Evolutionary conservation across 2,113 vertebrate species (phyloP).

Genomic region (Grus americana): DNA sequence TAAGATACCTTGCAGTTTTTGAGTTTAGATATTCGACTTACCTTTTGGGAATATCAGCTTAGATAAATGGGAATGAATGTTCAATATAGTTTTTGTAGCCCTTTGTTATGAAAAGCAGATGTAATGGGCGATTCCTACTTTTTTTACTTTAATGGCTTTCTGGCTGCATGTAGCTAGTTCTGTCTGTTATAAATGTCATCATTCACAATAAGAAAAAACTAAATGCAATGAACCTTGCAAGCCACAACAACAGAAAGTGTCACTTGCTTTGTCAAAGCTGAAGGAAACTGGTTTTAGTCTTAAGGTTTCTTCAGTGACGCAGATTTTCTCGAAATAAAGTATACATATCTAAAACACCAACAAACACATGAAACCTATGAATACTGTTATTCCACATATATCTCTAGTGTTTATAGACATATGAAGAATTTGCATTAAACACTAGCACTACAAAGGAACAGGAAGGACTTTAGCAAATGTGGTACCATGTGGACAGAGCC

Average conservation of each 20-base stretch:
- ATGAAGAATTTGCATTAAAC: neutral
- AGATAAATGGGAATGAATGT: neutral
- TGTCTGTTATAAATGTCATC: neutral
- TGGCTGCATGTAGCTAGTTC: neutral
- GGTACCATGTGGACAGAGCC: neutral
- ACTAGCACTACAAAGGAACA: neutral
- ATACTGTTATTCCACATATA: neutral
- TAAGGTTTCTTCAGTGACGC: neutral
- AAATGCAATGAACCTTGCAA: neutral
- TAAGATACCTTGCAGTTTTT: neutral
- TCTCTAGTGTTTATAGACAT: neutral
- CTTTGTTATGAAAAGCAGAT: constrained; percentile 8
- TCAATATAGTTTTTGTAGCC: neutral
- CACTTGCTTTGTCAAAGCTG: neutral
- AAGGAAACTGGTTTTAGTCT: neutral
- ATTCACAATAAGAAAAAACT: neutral
- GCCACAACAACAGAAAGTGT: neutral
- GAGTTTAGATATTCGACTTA: neutral
- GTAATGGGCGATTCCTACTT: neutral
- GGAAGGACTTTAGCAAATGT: neutral
- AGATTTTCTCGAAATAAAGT: neutral
- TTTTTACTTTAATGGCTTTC: neutral
- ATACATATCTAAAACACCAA: neutral
- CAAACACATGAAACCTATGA: neutral
- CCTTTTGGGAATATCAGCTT: neutral